phyloP scores from a whole-genome alignment of 2,113 vertebrate species.

The Rhizomys pruinosus region DNA sequence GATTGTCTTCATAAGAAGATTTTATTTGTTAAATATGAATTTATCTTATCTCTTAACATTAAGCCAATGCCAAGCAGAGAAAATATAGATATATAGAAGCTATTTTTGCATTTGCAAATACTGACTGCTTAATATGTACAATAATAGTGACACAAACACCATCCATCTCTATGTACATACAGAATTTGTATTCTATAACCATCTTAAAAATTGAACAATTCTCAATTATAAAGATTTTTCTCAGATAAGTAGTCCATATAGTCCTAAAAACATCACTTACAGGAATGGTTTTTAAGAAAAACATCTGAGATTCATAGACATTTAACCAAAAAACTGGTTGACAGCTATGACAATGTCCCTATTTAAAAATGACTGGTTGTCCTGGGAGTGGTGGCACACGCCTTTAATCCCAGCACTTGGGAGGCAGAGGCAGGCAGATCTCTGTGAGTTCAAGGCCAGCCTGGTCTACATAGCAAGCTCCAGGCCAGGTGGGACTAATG shows the following conservation, averaged over 20 bases:
- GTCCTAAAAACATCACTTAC: not conserved
- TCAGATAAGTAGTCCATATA: not conserved
- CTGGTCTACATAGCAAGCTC: no score
- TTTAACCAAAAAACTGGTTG: conserved; percentile 7
- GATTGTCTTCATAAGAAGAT: not conserved
- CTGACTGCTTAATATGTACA: not conserved
- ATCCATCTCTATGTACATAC: not conserved
- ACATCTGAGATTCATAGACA: not conserved
- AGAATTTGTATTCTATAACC: conserved; percentile 17
- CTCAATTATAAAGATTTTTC: conserved; percentile 21
- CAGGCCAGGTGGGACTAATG: no score
- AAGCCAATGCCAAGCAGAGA: not conserved
- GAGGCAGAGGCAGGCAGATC: no score
- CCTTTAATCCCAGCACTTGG: no score
- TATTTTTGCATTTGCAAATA: conserved; percentile 10
- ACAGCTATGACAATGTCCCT: not conserved
- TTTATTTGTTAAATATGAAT: not conserved
- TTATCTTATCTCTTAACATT: not conserved
- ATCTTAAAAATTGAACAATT: not conserved
- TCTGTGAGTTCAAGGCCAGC: no score
- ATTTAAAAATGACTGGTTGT: conserved; percentile 56
- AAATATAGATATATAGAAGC: not conserved
- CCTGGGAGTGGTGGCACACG: no score
- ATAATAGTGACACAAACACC: not conserved
- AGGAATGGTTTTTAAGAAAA: conserved; percentile 14